Evolutionary conservation across 2,888 invertebrate genomes (phyloP), one percentile per base, ranked within the genome.

Genomic region (Harpagoxenus sublaevis): DNA sequence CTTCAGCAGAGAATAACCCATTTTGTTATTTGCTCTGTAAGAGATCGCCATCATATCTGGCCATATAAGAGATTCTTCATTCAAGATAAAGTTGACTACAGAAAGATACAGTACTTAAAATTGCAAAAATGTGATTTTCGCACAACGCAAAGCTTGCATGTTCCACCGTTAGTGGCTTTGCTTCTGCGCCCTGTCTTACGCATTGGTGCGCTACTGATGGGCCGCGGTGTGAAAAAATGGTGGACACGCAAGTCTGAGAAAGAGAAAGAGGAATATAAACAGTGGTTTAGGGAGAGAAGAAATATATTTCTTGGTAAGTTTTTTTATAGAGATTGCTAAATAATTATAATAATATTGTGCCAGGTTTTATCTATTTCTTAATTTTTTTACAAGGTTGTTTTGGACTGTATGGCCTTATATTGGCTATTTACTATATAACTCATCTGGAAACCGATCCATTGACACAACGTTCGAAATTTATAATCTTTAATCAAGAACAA

Each of bases 401-500:
- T 2, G 91, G 90, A 48, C 45, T 89, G 5, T 85, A 92, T 10
- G 77, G 91, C 9, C 79, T 90, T 3, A 63, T 85, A 42, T 35
- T 92, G 31, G 70, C 92, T 57, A 5, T 91, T 45, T 95, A 94
- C 75, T 95, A 95, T 73, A 65, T 93, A 5, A 92, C 92, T 10
- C 96, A 96, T 90, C 82, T 96, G 15, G 94, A 96, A 89, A 95
- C 94, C 68, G 95, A 96, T 51, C 96, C 96, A 1, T 88, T 96
- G 62, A 96, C 96, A 3, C 94, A 95, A 15, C 94, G 96, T 66
- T 94, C 93, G 83, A 94, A 96, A 82, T 96, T 96, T 87, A 95
- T 96, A 39, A 94, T 96, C 8, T 95, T 96, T 84, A 95, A 95
- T 23, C 90, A 94, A 82, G 93, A 95, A 6, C 96, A 96, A 89